Conservation (phyloP, 53 echinoderm and acorn worm species). For the Antedon mediterranea region DNA sequence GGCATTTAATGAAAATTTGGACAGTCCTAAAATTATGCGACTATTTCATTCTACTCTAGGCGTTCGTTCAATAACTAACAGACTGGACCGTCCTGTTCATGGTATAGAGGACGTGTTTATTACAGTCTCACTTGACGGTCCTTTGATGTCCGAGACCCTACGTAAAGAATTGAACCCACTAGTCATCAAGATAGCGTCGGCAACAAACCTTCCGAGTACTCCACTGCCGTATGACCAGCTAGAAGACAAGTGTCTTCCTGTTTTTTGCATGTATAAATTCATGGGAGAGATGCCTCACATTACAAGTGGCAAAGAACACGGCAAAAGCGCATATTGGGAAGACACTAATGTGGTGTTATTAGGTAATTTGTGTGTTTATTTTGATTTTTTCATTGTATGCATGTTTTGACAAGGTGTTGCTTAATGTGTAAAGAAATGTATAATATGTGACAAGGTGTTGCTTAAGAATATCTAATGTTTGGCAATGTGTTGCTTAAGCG, state of each 20-base stretch:
- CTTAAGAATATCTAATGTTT: too few species aligned
- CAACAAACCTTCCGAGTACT: slow-evolving; percentile 45
- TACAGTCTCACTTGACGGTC: slow-evolving; percentile 87
- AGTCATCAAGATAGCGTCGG: slow-evolving; percentile 73
- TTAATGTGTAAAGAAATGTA: too few species aligned
- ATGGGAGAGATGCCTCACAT: slow-evolving; percentile 48
- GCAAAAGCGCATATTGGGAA: slow-evolving; percentile 86
- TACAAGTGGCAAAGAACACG: slow-evolving; percentile 42
- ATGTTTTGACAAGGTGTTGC: too few species aligned
- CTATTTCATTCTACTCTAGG: slow-evolving; percentile 35
- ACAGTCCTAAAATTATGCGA: too few species aligned
- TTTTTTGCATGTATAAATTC: slow-evolving; percentile 61
- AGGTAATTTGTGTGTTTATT: too few species aligned
- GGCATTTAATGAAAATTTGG: too few species aligned
- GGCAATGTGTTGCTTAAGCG: too few species aligned
- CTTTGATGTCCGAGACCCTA: slow-evolving; percentile 69
- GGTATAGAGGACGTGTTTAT: slow-evolving; percentile 90
- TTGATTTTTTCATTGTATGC: too few species aligned
- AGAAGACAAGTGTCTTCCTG: slow-evolving; percentile 47
- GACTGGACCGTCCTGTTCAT: slow-evolving; percentile 53
- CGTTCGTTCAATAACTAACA: slow-evolving; percentile 74
- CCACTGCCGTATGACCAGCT: slow-evolving; percentile 56
- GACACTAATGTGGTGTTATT: slow-evolving; percentile 84
- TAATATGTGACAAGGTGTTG: too few species aligned
- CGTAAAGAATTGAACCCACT: slow-evolving; percentile 72